A percentile compares a stretch with the other conserved stretches of the same genome.
Evolutionary conservation across 2,888 invertebrate genomes (phyloP).

Genomic region (Dolomedes plantarius): DNA sequence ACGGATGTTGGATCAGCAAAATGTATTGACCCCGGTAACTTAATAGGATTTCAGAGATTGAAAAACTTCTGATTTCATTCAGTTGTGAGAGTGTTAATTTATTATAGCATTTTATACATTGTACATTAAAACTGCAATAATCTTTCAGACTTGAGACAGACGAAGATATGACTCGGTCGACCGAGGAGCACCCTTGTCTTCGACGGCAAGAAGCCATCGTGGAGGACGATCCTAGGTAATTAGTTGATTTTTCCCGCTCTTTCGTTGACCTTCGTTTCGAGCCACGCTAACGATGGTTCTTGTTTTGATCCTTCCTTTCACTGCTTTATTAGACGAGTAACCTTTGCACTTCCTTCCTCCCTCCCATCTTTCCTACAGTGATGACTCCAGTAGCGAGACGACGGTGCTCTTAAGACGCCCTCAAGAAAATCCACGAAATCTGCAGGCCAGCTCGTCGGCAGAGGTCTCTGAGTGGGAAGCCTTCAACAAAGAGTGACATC

Average conservation of each 20-base stretch:
- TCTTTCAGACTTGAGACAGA: slow-evolving; percentile 40
- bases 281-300: background rate
- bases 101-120: no score
- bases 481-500: slow-evolving; percentile 48
- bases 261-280: background rate
- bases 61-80: no score
- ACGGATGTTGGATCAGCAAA: no score
- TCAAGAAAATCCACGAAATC: slow-evolving; percentile 20
- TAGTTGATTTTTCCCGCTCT: background rate
- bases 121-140: no score
- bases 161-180: slow-evolving; percentile 23
- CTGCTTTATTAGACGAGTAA: slow-evolving; percentile 41
- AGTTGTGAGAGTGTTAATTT: no score
- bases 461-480: slow-evolving; percentile 65
- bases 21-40: no score
- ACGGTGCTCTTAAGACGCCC: slow-evolving; percentile 50
- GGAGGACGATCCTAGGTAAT: slow-evolving; percentile 67
- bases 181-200: slow-evolving; percentile 41
- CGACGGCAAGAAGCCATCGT: slow-evolving; percentile 66
- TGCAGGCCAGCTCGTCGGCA: slow-evolving; percentile 61
- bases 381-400: slow-evolving; percentile 67
- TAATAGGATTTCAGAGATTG: no score
- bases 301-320: slow-evolving; percentile 21
- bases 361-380: slow-evolving; percentile 33
- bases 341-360: slow-evolving; percentile 19